Evolutionary conservation across 2,113 vertebrate species (phyloP), one percentile per base, ranked within the genome.

Genomic region (Galbula dea): DNA sequence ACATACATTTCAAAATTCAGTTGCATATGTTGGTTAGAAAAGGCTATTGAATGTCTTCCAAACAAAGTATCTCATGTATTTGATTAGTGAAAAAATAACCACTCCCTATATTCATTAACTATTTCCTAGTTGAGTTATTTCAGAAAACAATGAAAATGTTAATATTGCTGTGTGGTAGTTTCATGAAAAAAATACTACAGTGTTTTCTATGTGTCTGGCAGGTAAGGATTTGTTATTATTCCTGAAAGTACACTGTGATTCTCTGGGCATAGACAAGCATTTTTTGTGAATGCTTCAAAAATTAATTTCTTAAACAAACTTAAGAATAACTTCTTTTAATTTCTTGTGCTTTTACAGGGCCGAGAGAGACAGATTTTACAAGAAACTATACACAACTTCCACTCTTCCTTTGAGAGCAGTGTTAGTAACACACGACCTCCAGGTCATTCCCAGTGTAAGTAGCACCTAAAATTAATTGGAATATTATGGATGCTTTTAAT

Each of bases 301-400:
- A 46, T 65, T 58, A 1, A 34, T 68, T 86, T 76, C 77, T 81
- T 78, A 32, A 94, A 85, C 29, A 71, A 82, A 65, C 75, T 72
- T 92, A 79, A 91, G 23, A 89, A 68, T 93, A 58, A n/a, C 19
- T 72, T 86, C 5, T 90, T 91, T 87, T 95, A 68, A 94, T 95
- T 83, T 87, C 8, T 63, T 77, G 75, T 89, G 82, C 79, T 95
- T 95, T 84, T 85, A 69, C 97, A 99, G 99, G 99, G 99, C 23
- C 97, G 99, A 36, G 99, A 99, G 94, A 98, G 99, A 93, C 99
- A 99, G 92, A 99, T 99, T 89, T 97, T 99, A 86, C 99, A 99
- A 95, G 99, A 99, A 97, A 99, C 99, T 61, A 99, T 99, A 95
- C 98, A 99, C 94, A 99, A 99, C 96, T 99, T 99, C 97, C 99